Evolutionary conservation across 2,888 invertebrate genomes (phyloP), one percentile per base, ranked within the genome.

Genomic region (Drosophila borborema): DNA sequence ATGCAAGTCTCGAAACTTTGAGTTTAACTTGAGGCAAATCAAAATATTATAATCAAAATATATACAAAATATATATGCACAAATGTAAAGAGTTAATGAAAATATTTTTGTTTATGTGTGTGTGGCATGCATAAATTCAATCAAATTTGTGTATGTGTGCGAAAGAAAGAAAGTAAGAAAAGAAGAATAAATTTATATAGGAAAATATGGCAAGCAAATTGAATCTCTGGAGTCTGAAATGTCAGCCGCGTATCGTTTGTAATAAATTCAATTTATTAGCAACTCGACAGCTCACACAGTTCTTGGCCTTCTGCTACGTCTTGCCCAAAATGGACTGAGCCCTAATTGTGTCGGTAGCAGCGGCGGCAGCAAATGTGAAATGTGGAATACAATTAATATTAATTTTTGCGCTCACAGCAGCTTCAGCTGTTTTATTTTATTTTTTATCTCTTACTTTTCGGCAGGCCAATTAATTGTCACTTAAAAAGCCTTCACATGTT

Each of bases 401-500:
- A 80, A 90, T 85, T 89, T 89, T 86, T 70, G 40, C 65, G 59
- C 66, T 46, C 46, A 40, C 38, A 65, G 41, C 59, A 62, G 68
- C 64, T 51, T 41, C 8, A 56, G 56, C 56, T 59, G 78, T 64
- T 51, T 34, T 31, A 49, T n/a, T 31, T 38, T 38, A 5, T 38
- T 4, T 10, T 38, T 36, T 10, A 14, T 40, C 18, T 71, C 45
- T 46, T 36, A 38, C 46, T 31, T 62, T 60, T 60, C 43, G 38
- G 46, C 46, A 53, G 54, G 66, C 64, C 64, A 78, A 79, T 81
- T 80, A 81, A 71, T 88, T 86, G 86, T 88, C 90, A 86, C 86
- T 88, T 88, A 78, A 90, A 86, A 90, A 90, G 89, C 86, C 74
- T 86, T 90, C 83, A 74, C 83, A 77, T 88, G 90, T 86, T 68